Evolutionary conservation across 2,113 vertebrate species (phyloP).

Genomic region (Leucopternis melanops): DNA sequence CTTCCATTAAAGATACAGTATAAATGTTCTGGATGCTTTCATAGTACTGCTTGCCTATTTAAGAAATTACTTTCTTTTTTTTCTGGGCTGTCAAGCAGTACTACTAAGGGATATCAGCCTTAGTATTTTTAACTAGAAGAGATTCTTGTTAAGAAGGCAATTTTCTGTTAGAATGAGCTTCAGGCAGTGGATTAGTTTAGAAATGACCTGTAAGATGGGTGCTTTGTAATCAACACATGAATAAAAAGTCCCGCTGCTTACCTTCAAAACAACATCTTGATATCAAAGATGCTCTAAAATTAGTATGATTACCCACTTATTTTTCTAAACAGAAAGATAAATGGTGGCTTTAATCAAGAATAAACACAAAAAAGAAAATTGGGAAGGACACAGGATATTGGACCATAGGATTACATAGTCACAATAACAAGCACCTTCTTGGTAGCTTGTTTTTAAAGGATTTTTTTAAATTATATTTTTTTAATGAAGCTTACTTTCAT

Average conservation of each 20-base stretch:
- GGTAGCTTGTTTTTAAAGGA: background rate
- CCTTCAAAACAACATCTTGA: background rate
- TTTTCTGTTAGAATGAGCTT: background rate
- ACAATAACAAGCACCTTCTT: background rate
- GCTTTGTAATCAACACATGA: background rate
- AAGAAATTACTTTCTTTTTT: background rate
- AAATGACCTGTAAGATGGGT: background rate
- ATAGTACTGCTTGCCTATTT: background rate
- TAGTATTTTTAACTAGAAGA: background rate
- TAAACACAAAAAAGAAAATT: background rate
- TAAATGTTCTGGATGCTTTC: background rate
- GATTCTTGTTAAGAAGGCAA: background rate
- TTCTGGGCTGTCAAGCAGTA: background rate
- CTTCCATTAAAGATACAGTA: background rate
- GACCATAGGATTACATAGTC: background rate
- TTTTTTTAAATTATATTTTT: background rate
- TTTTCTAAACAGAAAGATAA: constrained; percentile 4
- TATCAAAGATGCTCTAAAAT: constrained; percentile 34
- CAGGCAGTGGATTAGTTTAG: background rate
- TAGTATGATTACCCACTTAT: background rate
- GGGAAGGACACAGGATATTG: background rate
- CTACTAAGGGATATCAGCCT: background rate
- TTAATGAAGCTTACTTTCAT: background rate
- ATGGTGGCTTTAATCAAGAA: constrained; percentile 4
- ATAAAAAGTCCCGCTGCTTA: background rate